Conservation (phyloP, 2,113 vertebrate genomes). For the Pelodiscus sinensis region DNA sequence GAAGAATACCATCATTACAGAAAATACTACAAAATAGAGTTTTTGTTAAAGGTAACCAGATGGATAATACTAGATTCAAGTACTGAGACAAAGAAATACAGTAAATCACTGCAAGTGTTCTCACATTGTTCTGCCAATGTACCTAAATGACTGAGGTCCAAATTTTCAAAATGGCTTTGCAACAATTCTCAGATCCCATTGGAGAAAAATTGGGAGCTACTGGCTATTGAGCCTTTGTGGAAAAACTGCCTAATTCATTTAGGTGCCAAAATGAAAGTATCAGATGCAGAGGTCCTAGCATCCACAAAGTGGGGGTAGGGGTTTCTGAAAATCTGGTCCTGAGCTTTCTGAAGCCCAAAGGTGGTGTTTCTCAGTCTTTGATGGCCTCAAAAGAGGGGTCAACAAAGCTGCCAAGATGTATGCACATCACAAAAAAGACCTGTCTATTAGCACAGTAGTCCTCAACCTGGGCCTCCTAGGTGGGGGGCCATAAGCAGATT, state of each 20-base stretch:
- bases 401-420: neutral
- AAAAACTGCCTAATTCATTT: neutral
- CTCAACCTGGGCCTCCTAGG: no score
- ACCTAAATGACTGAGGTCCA: conserved; percentile 9
- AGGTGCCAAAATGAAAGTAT: conserved; percentile 1
- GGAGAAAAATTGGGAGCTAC: neutral
- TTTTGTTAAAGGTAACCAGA: neutral
- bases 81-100: neutral
- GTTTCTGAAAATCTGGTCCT: neutral
- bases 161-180: conserved; percentile 14
- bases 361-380: neutral
- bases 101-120: neutral
- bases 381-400: neutral
- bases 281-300: neutral
- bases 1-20: neutral
- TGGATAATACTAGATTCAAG: neutral
- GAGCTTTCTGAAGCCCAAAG: neutral
- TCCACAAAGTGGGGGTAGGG: neutral
- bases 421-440: no score
- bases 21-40: neutral
- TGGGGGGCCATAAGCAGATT: no score
- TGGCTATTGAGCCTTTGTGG: neutral
- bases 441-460: neutral
- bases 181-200: neutral
- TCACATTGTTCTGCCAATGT: neutral